Percentiles rank a stretch among this genome's conserved stretches.
Evolutionary conservation across 2,888 invertebrate genomes (phyloP).

Genomic region (Melikaiella ostensackeni): DNA sequence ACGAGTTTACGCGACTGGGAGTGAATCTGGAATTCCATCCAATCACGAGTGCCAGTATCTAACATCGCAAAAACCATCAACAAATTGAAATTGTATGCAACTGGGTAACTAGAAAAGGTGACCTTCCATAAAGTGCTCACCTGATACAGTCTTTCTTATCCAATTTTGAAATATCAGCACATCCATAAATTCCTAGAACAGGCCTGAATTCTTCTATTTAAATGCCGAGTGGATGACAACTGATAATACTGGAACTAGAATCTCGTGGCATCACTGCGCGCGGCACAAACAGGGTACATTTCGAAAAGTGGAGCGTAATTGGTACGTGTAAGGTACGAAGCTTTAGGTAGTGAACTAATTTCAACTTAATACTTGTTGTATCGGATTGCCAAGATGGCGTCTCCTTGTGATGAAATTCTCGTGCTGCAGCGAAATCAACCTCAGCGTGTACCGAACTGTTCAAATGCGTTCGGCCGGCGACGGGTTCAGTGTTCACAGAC

Average conservation of each 20-base stretch:
- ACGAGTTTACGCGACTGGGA: conserved; percentile 2
- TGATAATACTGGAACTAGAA: conserved; percentile 20
- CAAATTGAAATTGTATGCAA: not conserved
- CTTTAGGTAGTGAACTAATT: conserved; percentile 21
- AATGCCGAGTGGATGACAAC: conserved; percentile 9
- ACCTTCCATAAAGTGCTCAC: not conserved
- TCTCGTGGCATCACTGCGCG: conserved; percentile 30
- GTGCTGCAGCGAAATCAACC: conserved; percentile 46
- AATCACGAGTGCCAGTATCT: conserved; percentile 1
- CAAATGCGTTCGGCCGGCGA: conserved; percentile 64
- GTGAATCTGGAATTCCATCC: conserved; percentile 9
- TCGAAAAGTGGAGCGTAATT: conserved; percentile 11
- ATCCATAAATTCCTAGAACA: not conserved
- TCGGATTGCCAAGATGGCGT: conserved; percentile 24
- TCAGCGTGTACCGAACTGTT: conserved; percentile 61
- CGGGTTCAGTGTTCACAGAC: conserved; percentile 68
- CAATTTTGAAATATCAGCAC: not conserved
- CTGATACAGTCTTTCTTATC: not conserved
- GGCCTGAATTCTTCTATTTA: not conserved
- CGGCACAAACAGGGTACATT: conserved; percentile 9
- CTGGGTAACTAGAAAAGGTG: not conserved
- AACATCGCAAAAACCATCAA: conserved; percentile 6
- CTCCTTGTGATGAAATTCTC: conserved; percentile 38
- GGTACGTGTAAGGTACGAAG: conserved; percentile 9
- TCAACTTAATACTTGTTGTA: conserved; percentile 34